A percentile compares a stretch with the other conserved stretches of the same genome.
These are phyloP conservation scores for Phragmatobia fuliginosa DNA, from an alignment of 2,888 invertebrate species.

Conservation along the genomic window DNA sequence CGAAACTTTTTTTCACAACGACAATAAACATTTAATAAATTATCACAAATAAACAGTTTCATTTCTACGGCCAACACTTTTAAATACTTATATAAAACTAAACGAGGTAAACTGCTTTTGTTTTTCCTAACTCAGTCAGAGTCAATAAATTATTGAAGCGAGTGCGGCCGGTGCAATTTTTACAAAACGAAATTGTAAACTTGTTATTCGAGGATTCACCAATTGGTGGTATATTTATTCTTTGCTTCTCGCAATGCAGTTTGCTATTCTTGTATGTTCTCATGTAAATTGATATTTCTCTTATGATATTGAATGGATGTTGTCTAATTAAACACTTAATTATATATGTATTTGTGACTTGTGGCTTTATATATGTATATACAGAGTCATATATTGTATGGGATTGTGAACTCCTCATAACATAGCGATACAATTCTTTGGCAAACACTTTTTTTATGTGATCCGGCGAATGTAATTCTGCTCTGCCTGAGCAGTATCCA, in stretches of 20 bases:
- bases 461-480: too few species aligned
- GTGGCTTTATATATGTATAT: not conserved
- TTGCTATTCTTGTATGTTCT: slow-evolving; percentile 32
- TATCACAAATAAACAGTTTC: not conserved
- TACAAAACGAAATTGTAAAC: slow-evolving; percentile 55
- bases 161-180: slow-evolving; percentile 59
- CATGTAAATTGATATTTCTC: slow-evolving; percentile 28
- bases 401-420: not conserved
- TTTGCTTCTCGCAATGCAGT: slow-evolving; percentile 43
- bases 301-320: not conserved
- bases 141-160: slow-evolving; percentile 57
- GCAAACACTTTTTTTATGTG: too few species aligned
- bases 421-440: not conserved
- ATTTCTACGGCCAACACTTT: slow-evolving; percentile 9
- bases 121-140: slow-evolving; percentile 38
- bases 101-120: slow-evolving; percentile 29
- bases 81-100: slow-evolving; percentile 37
- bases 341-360: not conserved
- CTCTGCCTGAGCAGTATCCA: too few species aligned
- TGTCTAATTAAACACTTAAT: not conserved
- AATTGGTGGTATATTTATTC: slow-evolving; percentile 53
- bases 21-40: not conserved
- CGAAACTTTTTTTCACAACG: not conserved
- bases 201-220: slow-evolving; percentile 54
- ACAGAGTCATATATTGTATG: not conserved